Evolutionary conservation across 2,888 invertebrate species (phyloP).

Genomic region (Andrena flavipes): DNA sequence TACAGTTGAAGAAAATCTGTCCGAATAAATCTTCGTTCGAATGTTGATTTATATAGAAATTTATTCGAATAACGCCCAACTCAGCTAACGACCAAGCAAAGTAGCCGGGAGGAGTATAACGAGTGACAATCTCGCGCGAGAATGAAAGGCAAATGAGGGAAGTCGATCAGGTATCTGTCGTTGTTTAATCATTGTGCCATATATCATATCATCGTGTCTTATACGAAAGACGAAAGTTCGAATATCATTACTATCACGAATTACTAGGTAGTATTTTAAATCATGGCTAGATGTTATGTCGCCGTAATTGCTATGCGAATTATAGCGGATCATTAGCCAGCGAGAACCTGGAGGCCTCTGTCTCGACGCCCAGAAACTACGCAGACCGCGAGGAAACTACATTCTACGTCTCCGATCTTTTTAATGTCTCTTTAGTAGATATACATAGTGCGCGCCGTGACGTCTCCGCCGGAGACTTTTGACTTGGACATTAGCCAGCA

Average conservation of each 20-base stretch:
- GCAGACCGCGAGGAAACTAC: neutral
- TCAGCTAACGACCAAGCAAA: slow-evolving; percentile 31
- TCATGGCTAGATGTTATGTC: slow-evolving; percentile 49
- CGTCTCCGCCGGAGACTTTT: neutral
- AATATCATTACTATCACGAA: slow-evolving; percentile 66
- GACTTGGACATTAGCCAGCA: slow-evolving; percentile 8
- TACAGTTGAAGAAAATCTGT: neutral
- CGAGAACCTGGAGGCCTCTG: slow-evolving; percentile 32
- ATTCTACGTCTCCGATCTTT: neutral
- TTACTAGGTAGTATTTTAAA: slow-evolving; percentile 61
- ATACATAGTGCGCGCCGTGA: neutral
- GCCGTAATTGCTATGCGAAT: slow-evolving; percentile 45
- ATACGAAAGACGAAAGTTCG: slow-evolving; percentile 62
- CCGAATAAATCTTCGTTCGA: neutral
- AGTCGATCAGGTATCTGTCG: slow-evolving; percentile 72
- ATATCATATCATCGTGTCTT: slow-evolving; percentile 80
- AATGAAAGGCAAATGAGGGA: slow-evolving; percentile 49
- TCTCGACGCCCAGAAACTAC: too few species aligned
- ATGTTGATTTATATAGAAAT: neutral
- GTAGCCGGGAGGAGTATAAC: slow-evolving; percentile 50
- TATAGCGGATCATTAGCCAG: slow-evolving; percentile 15
- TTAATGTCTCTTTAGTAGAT: neutral
- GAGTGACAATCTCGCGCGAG: slow-evolving; percentile 38
- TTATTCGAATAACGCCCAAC: slow-evolving; percentile 1
- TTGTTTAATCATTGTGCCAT: slow-evolving; percentile 78